phyloP scores from a whole-genome alignment of 2,888 invertebrate species.

The Limnephilus marmoratus region DNA sequence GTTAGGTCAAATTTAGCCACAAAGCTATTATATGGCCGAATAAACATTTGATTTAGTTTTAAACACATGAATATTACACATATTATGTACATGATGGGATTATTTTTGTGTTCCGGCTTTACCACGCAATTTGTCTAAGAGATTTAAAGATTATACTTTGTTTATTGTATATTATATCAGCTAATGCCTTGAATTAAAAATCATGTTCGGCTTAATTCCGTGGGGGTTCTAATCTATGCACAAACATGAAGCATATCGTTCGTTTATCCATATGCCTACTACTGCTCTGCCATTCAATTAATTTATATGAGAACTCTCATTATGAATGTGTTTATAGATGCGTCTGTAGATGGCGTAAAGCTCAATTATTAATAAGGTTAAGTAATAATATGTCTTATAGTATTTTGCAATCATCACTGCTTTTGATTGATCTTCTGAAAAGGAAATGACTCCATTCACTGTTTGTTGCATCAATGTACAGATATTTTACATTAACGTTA shows the following conservation, averaged over 20 bases:
- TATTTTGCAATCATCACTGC: background rate
- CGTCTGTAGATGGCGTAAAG: background rate
- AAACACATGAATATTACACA: background rate
- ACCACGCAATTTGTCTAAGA: background rate
- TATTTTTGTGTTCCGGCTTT: background rate
- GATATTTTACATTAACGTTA: background rate
- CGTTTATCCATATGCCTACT: background rate
- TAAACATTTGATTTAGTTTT: background rate
- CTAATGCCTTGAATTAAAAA: background rate
- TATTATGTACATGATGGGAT: background rate
- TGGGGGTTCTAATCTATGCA: background rate
- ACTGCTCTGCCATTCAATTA: background rate
- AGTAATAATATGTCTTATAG: background rate
- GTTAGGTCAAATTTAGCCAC: background rate
- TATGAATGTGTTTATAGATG: background rate
- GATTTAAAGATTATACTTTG: background rate
- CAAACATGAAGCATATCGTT: background rate
- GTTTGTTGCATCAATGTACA: background rate
- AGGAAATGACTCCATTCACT: background rate
- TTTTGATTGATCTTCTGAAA: background rate
- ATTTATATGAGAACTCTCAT: background rate
- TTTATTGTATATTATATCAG: background rate
- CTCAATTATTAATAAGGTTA: background rate
- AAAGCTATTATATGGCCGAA: background rate
- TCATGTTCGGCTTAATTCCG: background rate